Evolutionary conservation across 2,113 vertebrate species (phyloP), one percentile per base, ranked within the genome.

Genomic region (Coregonus clupeaformis): DNA sequence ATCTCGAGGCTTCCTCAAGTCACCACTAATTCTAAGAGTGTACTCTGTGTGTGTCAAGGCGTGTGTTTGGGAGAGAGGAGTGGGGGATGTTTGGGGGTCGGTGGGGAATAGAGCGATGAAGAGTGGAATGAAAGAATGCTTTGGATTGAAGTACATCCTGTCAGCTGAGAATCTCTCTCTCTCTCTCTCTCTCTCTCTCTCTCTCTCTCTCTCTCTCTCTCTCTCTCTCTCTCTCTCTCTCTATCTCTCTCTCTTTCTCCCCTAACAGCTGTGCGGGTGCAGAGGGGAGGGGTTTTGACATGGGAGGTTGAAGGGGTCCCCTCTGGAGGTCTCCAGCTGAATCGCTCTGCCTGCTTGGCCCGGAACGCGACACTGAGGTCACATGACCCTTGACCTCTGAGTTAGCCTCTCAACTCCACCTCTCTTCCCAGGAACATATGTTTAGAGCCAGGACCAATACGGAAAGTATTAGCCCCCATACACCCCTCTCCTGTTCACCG

Each of bases 401-500:
- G 73, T 84, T 85, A 78, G 86, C 87, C 88, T 79, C 81, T 86
- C 74, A 84, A 80, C 87, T 84, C 84, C 83, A 89, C 32, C 32
- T 88, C 27, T 86, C 77, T 86, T 86, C 81, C 84, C 62, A 77
- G 87, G 81, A 88, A 75, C 79, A 71, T 84, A 78, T 57, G 3
- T 74, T 76, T 62, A 68, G 77, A 36, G 32, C 7, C 32, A 36
- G 32, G 32, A 9, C 32, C 86, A 87, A 89, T 87, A 82, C 80
- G 86, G 85, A 91, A 87, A 73, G 24, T 88, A 89, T 90, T 89
- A 90, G 87, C 90, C 89, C 74, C 70, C 62, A 13, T 71, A 73
- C 49, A 13, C 16, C 16, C 7, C 9, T 80, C 74, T 75, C 47
- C 47, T 29, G 29, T 29, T 29, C 29, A 29, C 29, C 29, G 3